A percentile compares a stretch with the other conserved stretches of the same genome.
Evolutionary conservation across 2,888 invertebrate species (phyloP).

Genomic region (Cloeon dipterum): DNA sequence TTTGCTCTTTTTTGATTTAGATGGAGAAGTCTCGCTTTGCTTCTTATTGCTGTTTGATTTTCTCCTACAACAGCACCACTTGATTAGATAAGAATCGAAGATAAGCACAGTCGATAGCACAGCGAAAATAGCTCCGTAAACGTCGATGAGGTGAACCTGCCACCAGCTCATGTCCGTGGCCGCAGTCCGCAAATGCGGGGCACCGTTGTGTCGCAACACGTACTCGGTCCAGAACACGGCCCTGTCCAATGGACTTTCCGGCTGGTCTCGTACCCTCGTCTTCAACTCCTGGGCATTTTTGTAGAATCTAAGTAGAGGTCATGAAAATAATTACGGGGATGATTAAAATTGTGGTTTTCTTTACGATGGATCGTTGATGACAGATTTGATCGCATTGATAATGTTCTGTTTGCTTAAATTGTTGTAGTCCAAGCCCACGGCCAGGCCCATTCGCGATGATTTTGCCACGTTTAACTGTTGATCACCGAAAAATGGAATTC

Average conservation of each 20-base stretch:
- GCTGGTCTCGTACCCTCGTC: conserved; percentile 6
- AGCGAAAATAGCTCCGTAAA: no score
- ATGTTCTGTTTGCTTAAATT: conserved; percentile 12
- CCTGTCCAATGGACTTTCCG: conserved; percentile 8
- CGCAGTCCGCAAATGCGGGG: background rate
- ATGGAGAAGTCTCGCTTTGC: no score
- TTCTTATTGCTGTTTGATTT: no score
- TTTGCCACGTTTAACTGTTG: conserved; percentile 11
- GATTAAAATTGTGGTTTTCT: no score
- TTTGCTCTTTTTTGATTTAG: no score
- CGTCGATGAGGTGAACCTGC: conserved; percentile 1
- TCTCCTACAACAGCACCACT: no score
- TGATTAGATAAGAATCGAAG: no score
- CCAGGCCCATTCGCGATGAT: conserved; percentile 10
- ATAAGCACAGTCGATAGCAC: no score
- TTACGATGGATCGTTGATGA: conserved; percentile 23
- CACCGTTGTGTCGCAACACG: conserved; percentile 5
- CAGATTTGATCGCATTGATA: conserved; percentile 18
- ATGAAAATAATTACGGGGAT: no score
- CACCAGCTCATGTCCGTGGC: background rate
- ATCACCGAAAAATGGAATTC: conserved; percentile 11
- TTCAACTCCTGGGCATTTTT: conserved; percentile 7
- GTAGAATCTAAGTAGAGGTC: conserved; percentile 9
- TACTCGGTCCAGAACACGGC: conserved; percentile 10
- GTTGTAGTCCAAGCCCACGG: conserved; percentile 7